These are phyloP conservation scores for Axinella damicornis DNA, from an alignment of 37 sponge, comb jelly and placozoan genomes.

Conservation along the genomic window DNA sequence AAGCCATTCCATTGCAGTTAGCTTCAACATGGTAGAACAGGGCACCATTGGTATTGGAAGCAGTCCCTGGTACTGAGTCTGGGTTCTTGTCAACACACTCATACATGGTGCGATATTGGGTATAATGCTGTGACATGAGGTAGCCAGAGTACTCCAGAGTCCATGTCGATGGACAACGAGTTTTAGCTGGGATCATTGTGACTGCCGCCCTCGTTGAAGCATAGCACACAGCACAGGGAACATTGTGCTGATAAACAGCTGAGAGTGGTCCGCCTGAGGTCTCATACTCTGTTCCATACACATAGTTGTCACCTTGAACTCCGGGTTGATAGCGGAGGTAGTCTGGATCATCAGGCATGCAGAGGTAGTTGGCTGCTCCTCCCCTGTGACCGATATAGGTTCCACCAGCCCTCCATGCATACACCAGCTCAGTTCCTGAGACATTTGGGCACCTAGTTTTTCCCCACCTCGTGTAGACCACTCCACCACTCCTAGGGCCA, in stretches of 20 bases:
- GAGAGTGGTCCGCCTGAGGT: background rate
- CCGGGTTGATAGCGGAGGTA: slow-evolving; percentile 28
- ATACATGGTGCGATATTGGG: slow-evolving; percentile 23
- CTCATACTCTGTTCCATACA: slow-evolving; percentile 52
- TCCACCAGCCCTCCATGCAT: background rate
- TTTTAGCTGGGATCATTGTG: slow-evolving; percentile 49
- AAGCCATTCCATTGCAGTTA: slow-evolving; percentile 47
- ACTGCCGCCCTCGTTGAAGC: slow-evolving; percentile 22
- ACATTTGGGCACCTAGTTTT: slow-evolving; percentile 17
- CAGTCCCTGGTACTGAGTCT: slow-evolving; percentile 18
- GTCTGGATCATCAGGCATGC: slow-evolving; percentile 20
- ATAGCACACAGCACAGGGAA: slow-evolving; percentile 68
- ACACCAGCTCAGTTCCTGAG: slow-evolving; percentile 1
- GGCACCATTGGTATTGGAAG: slow-evolving; percentile 32
- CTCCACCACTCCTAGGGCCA: slow-evolving; percentile 29
- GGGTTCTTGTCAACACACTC: slow-evolving; percentile 58
- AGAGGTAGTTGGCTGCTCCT: slow-evolving; percentile 18
- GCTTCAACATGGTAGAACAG: slow-evolving; percentile 56
- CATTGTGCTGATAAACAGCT: slow-evolving; percentile 1
- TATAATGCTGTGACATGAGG: slow-evolving; percentile 24
- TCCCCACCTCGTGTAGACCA: slow-evolving; percentile 27
- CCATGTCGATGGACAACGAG: slow-evolving; percentile 43
- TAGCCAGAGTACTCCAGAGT: slow-evolving; percentile 63
- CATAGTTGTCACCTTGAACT: slow-evolving; percentile 1
- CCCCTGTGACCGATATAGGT: background rate